phyloP scores from a whole-genome alignment of 1,140 invertebrate species.

The Agrilus planipennis region DNA sequence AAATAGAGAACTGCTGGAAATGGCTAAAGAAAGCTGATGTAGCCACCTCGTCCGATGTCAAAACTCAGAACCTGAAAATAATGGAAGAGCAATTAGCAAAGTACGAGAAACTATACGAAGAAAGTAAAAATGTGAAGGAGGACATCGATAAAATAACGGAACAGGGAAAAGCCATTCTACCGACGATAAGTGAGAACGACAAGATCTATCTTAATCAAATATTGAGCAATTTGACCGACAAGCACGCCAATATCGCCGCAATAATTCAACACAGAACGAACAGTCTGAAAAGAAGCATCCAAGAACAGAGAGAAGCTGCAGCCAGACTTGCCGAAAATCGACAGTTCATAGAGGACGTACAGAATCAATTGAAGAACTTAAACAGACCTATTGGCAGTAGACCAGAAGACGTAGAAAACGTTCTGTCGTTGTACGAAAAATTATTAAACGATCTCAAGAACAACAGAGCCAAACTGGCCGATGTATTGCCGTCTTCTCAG shows the following conservation, averaged over 20 bases:
- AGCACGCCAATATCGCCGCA: constrained; percentile 56
- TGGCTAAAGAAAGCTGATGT: constrained; percentile 84
- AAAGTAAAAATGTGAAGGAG: constrained; percentile 56
- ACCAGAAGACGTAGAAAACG: constrained; percentile 70
- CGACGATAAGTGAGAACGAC: constrained; percentile 72
- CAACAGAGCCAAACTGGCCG: constrained; percentile 66
- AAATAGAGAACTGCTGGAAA: constrained; percentile 65
- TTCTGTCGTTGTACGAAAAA: constrained; percentile 64
- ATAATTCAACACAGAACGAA: constrained; percentile 65
- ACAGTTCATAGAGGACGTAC: constrained; percentile 67
- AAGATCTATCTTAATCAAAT: constrained; percentile 68
- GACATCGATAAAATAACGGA: constrained; percentile 62
- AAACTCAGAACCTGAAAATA: constrained; percentile 63
- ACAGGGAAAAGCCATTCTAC: constrained; percentile 66
- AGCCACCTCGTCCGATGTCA: constrained; percentile 63
- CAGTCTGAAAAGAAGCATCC: constrained; percentile 58
- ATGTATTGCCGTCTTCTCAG: constrained; percentile 61
- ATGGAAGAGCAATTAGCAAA: constrained; percentile 75
- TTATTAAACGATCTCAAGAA: constrained; percentile 68
- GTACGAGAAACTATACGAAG: constrained; percentile 66
- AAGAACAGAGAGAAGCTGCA: constrained; percentile 66
- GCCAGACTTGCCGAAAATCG: constrained; percentile 64
- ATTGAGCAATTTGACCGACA: constrained; percentile 63
- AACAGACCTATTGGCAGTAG: constrained; percentile 75
- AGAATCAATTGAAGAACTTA: constrained; percentile 68